phyloP scores from a whole-genome alignment of 2,888 invertebrate species.

The Diloba caeruleocephala region DNA sequence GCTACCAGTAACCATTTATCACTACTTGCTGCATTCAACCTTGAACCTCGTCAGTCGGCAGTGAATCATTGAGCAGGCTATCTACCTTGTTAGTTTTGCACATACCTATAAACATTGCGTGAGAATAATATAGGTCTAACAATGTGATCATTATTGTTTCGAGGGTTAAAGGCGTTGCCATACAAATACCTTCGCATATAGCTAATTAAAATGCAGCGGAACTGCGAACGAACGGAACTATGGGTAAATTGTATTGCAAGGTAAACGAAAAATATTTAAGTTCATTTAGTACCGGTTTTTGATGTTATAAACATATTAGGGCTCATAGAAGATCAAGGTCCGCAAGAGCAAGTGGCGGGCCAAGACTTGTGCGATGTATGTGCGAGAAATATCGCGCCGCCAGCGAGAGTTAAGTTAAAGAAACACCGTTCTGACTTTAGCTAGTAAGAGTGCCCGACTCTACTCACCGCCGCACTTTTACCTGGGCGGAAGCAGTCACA shows the following conservation, averaged over 20 bases:
- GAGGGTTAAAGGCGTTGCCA: conserved; percentile 69
- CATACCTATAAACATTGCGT: conserved; percentile 66
- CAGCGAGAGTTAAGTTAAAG: too few species aligned
- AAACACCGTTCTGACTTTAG: too few species aligned
- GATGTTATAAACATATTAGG: too few species aligned
- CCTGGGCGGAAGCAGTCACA: too few species aligned
- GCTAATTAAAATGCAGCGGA: conserved; percentile 38
- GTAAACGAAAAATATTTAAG: background rate
- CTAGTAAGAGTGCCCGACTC: too few species aligned
- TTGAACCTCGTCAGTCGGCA: conserved; percentile 69
- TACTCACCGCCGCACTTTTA: too few species aligned
- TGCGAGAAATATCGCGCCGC: too few species aligned
- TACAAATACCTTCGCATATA: conserved; percentile 36
- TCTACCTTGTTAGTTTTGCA: conserved; percentile 32
- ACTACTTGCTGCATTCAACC: conserved; percentile 38
- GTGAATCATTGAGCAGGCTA: conserved; percentile 58
- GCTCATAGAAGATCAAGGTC: too few species aligned
- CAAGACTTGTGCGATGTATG: too few species aligned
- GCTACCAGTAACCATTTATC: too few species aligned
- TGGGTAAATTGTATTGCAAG: background rate
- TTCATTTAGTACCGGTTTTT: too few species aligned
- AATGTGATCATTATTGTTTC: conserved; percentile 73
- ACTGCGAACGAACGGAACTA: conserved; percentile 28
- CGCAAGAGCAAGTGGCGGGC: too few species aligned
- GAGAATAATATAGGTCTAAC: conserved; percentile 71